phyloP scores from a whole-genome alignment of 1,140 invertebrate genomes.

The Hylyphantes graminicola region DNA sequence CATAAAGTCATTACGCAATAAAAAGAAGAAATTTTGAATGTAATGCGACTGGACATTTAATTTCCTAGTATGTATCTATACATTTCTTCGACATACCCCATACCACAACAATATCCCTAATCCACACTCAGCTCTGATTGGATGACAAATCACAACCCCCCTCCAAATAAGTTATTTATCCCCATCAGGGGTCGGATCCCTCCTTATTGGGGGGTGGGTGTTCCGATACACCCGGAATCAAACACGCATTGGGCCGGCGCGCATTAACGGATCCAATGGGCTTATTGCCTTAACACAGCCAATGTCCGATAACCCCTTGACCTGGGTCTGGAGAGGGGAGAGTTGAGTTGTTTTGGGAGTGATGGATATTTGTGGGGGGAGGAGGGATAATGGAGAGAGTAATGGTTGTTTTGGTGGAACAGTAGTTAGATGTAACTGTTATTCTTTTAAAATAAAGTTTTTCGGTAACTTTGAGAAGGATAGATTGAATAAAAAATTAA shows the following conservation, averaged over 20 bases:
- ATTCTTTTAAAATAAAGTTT: too few relatives aligned
- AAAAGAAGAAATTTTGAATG: too few relatives aligned
- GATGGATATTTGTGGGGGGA: constrained; percentile 19
- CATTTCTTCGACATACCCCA: too few relatives aligned
- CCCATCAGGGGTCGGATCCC: not conserved
- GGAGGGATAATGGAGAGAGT: constrained; percentile 21
- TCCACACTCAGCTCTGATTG: not conserved
- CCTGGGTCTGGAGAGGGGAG: not conserved
- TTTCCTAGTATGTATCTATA: too few relatives aligned
- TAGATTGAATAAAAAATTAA: too few relatives aligned
- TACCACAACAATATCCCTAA: not conserved
- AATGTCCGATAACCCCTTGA: constrained; percentile 47
- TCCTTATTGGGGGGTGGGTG: not conserved
- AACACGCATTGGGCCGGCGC: constrained; percentile 48
- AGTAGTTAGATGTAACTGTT: too few relatives aligned
- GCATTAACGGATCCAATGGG: constrained; percentile 41
- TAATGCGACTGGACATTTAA: too few relatives aligned
- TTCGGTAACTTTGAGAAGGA: too few relatives aligned
- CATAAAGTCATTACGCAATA: too few relatives aligned
- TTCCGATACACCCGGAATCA: constrained; percentile 26
- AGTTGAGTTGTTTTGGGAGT: constrained; percentile 31
- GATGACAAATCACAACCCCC: not conserved
- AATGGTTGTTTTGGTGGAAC: too few relatives aligned
- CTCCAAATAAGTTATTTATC: constrained; percentile 34
- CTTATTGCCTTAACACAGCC: constrained; percentile 42